Base-by-base conservation (phyloP, 2,888 invertebrate species). In the Aethes cnicana region DNA sequence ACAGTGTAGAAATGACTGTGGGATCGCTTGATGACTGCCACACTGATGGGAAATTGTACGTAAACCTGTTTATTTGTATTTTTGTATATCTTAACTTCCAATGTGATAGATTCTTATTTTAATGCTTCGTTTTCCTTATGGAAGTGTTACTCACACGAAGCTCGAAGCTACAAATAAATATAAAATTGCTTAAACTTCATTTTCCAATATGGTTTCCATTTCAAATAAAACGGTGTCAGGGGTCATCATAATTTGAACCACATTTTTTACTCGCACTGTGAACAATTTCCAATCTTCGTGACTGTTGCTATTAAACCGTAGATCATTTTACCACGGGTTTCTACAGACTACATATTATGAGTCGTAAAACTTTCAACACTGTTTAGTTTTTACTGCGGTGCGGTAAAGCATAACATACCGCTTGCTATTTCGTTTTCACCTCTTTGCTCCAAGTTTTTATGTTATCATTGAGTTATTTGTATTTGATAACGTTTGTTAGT, bases 11-110 rank as follows among this genome's bases (percentile, higher is more conserved):
- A 58, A 86, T 85, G 86, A 81, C 69, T 77, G 66, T 74, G 61
- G 56, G 74, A 68, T 68, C 79, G 67, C 69, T 81, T 74, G 71
- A 81, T 81, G 81, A 73, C 71, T 64, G 68, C 68, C 60, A 61
- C 66, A 78, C 83, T 76, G 72, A 89, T 89, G 88, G 88, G 88
- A 78, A 87, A 87, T 72, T 89, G 88, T 89, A 61, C 83, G 88
- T 86, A 62, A 5, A 23, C 9, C n/a, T 1, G 9, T n/a, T 23
- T 17, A 4, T 4, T 12, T 11, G 4, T 12, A 12, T 8, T 4
- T 9, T 43, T 11, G 2, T n/a, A 8, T 17, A 7, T 9, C 12
- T 26, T 9, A 11, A 30, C 1, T 16, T n/a, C n/a, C 11, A 11
- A 20, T 21, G 6, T 12, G 9, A 12, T 6, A 21, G 8, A n/a